phyloP scores from a whole-genome alignment of 2,113 vertebrate genomes.

The Microcebus jonahi region DNA sequence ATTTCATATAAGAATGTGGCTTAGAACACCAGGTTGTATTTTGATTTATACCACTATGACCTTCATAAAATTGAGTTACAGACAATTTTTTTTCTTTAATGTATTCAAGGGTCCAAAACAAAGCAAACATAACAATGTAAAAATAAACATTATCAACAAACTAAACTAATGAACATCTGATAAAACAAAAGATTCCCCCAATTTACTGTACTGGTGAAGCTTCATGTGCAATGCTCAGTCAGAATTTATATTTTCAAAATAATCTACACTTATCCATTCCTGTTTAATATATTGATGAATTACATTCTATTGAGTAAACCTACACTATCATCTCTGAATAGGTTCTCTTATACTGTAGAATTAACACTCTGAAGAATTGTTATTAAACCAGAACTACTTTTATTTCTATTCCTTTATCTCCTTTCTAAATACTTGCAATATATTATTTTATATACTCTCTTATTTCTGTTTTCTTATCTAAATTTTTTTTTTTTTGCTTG shows the following conservation, averaged over 20 bases:
- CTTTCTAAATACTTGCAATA: not conserved
- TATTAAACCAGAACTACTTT: not conserved
- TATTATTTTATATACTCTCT: not conserved
- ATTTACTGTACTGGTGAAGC: not conserved
- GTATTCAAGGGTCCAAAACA: not conserved
- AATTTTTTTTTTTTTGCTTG: not conserved
- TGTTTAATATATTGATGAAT: not conserved
- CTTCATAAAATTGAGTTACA: not conserved
- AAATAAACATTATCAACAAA: not conserved
- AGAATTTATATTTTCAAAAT: not conserved
- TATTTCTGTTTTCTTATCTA: not conserved
- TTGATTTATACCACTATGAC: not conserved
- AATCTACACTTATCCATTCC: not conserved
- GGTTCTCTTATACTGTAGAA: not conserved
- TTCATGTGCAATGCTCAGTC: not conserved
- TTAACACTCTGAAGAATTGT: not conserved
- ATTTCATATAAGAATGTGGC: not conserved
- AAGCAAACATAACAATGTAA: not conserved
- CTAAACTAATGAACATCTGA: not conserved
- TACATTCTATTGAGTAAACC: not conserved
- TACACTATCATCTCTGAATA: not conserved
- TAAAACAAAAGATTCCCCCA: not conserved
- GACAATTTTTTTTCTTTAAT: not conserved
- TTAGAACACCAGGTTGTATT: not conserved
- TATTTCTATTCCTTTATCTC: not conserved